Base-by-base conservation (phyloP, 2,797 vertebrate species). In the Aeoliscus strigatus region DNA sequence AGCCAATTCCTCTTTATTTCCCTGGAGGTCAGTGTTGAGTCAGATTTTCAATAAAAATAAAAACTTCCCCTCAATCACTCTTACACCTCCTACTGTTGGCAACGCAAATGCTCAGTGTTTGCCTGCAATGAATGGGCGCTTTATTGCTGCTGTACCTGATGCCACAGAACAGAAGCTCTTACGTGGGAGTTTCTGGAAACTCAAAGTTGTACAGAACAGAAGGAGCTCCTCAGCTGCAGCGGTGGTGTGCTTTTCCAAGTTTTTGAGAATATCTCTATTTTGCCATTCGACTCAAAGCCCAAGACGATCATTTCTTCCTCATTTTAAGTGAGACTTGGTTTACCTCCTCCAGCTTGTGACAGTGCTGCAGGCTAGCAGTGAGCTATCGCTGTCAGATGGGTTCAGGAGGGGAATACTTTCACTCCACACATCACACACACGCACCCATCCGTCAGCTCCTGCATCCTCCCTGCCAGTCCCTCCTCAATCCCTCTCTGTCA, bases 1-100 rank as follows among this genome's bases (percentile, higher is more conserved):
- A 72, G 64, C 52, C 75, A 68, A 76, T 78, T 76, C 72, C 35
- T 42, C 39, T 51, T 80, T 81, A 84, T 86, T 85, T 86, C 80
- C 81, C 77, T 6, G 0, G 58, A 69, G 81, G 47, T 39, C 35
- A 2, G 21, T 46, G 13, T 16, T 6, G 30, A 54, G 53, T 31
- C 25, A 18, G 54, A 63, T 53, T 66, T 68, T 75, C 52, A 73
- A 70, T 68, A 55, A 75, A 61, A 65, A 60, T 32, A 46, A 28
- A 47, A 47, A 23, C 15, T 72, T 74, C 53, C n/a, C 41, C 39
- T 59, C 46, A 59, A 42, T 66, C 30, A 44, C 34, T 35, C 41
- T 34, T 34, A 61, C 53, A 39, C 29, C 15, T 60, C 41, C 32
- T 60, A 35, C 15, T 56, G 32, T 52, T 44, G 51, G 54, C 42